phyloP scores from a whole-genome alignment of 2,797 vertebrate species.

The Enteromius afrohamiltoni region DNA sequence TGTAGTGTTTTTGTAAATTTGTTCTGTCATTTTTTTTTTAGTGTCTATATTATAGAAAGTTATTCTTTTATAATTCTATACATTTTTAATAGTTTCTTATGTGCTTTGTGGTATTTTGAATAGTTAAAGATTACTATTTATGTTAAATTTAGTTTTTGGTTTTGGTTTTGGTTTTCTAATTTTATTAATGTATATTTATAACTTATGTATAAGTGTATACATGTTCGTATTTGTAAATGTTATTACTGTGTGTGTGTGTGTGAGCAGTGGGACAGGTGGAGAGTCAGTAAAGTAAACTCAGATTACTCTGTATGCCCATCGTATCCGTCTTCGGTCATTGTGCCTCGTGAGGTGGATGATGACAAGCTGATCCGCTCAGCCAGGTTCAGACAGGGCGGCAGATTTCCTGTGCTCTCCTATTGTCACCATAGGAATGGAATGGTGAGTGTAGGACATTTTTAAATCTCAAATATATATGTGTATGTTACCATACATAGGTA shows the following conservation, averaged over 20 bases:
- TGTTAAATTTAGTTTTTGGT: not conserved
- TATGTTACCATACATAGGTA: not conserved
- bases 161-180: not conserved
- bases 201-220: not conserved
- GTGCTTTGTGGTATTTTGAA: not conserved
- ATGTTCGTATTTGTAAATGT: not conserved
- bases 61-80: not conserved
- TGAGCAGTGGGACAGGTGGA: conserved; percentile 82
- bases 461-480: not conserved
- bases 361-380: conserved; percentile 73
- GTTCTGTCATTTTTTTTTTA: not conserved
- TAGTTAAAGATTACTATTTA: not conserved
- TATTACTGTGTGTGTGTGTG: not conserved
- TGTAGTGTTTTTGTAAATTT: not conserved
- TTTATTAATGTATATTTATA: not conserved
- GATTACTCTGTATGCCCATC: conserved; percentile 81
- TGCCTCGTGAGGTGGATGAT: conserved; percentile 75
- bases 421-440: conserved; percentile 79
- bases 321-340: conserved; percentile 77
- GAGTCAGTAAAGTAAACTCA: conserved; percentile 81
- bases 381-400: conserved; percentile 82
- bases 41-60: not conserved
- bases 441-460: conserved; percentile 65
- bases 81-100: not conserved
- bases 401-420: conserved; percentile 87